Base-by-base conservation (phyloP, 2,113 vertebrate species). In the Coryphaenoides rupestris region DNA sequence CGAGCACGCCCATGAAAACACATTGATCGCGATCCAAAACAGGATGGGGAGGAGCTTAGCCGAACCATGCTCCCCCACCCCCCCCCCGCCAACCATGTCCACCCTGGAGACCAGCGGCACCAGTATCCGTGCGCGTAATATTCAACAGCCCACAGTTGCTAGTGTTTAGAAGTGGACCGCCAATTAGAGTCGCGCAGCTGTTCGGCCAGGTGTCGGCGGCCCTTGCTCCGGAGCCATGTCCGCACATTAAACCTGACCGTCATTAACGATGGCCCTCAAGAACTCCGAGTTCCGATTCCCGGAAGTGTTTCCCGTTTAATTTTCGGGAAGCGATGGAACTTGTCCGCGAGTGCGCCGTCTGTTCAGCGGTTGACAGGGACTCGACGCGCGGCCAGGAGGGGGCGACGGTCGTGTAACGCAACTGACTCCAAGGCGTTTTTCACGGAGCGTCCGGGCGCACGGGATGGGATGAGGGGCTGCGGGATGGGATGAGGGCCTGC, bases 141-240 rank as follows among this genome's bases (percentile, higher is more conserved):
- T 73, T 65, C 55, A 78, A 68, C 69, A 77, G 5, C 74, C 78
- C 60, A 76, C 71, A 72, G 78, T 74, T 77, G 79, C 76, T 77
- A n/a, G n/a, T n/a, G 62, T 82, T 89, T 79, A 87, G 88, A 86
- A 86, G 83, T 81, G 77, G 72, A 81, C 73, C 52, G 71, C 82
- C 80, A 89, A 87, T 89, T 87, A 86, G 77, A 81, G 75, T 67
- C 60, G 64, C 79, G 76, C 89, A 90, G 86, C 85, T 89, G 88
- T 80, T 22, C 53, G 67, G 66, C 84, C 88, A 89, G 86, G 86
- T 88, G 86, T 77, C 83, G 75, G 69, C 75, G 80, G 82, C 77
- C 85, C 73, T 78, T 80, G 70, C 74, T 79, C 81, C 73, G 70
- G 85, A 84, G 81, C 79, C 74, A 73, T 66, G 81, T 69, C 75